Percentiles rank a stretch among this genome's conserved stretches.
These are phyloP conservation scores for Neolamprologus ventralis DNA, from an alignment of 2,113 vertebrate species.

Conservation along the genomic window DNA sequence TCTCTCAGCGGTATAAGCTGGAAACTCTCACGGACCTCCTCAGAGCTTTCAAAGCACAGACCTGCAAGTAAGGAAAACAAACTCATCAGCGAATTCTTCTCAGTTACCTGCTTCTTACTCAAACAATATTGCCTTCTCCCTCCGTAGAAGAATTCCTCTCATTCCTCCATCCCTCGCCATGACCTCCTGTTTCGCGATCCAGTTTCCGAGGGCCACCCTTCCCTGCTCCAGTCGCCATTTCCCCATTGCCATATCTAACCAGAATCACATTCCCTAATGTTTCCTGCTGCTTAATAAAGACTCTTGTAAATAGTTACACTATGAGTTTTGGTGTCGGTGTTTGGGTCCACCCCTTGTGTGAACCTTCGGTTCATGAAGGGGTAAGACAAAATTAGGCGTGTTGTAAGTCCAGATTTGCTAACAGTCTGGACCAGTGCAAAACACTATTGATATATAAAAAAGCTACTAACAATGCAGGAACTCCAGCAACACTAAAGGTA, in stretches of 20 bases:
- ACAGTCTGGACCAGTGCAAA: neutral
- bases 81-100: neutral
- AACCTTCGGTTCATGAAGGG: neutral
- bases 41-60: neutral
- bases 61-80: neutral
- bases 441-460: neutral
- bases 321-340: neutral
- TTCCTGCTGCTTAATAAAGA: neutral
- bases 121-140: accelerated
- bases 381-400: neutral
- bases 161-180: neutral
- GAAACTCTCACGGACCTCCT: neutral
- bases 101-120: neutral
- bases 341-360: neutral
- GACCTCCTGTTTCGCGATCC: neutral
- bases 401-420: neutral
- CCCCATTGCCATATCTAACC: neutral
- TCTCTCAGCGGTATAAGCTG: neutral
- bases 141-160: neutral
- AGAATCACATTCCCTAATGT: neutral
- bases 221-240: neutral
- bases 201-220: neutral
- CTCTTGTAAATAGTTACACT: neutral
- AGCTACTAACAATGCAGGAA: neutral
- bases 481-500: neutral